Percentiles rank a stretch among this genome's conserved stretches.
phyloP scores from a whole-genome alignment of 2,797 vertebrate genomes.

The Enteromius fasciolatus region DNA sequence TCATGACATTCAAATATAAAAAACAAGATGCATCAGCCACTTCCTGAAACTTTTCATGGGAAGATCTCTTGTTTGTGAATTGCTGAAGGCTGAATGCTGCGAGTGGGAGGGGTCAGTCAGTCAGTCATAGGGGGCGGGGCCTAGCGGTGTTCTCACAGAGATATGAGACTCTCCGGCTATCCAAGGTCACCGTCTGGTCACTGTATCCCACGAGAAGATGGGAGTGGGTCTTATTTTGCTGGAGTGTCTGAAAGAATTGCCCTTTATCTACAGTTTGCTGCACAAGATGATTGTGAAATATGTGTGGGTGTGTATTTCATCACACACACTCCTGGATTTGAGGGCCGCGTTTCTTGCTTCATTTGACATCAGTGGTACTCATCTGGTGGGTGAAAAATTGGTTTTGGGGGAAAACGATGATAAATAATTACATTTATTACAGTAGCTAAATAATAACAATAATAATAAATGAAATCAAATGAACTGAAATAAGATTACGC shows the following conservation, averaged over 20 bases:
- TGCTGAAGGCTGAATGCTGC: neutral
- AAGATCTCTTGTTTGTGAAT: conserved; percentile 2
- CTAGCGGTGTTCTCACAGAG: conserved; percentile 1
- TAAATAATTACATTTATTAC: neutral
- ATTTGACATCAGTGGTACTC: neutral
- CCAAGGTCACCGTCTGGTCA: conserved; percentile 32
- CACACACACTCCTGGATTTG: neutral
- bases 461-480: neutral
- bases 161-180: neutral
- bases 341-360: neutral
- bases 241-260: conserved; percentile 16
- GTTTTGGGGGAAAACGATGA: neutral
- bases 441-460: neutral
- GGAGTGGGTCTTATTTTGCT: neutral
- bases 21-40: neutral
- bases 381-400: conserved; percentile 14
- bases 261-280: conserved; percentile 19
- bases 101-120: neutral
- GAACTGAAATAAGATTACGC: neutral
- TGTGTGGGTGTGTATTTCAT: conserved; percentile 9
- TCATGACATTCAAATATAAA: conserved; percentile 3
- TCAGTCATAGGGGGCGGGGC: neutral
- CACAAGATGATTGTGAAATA: conserved; percentile 29
- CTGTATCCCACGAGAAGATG: conserved; percentile 13
- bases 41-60: neutral